phyloP scores from a whole-genome alignment of 2,888 invertebrate genomes.

The Andrena chrysosceles region DNA sequence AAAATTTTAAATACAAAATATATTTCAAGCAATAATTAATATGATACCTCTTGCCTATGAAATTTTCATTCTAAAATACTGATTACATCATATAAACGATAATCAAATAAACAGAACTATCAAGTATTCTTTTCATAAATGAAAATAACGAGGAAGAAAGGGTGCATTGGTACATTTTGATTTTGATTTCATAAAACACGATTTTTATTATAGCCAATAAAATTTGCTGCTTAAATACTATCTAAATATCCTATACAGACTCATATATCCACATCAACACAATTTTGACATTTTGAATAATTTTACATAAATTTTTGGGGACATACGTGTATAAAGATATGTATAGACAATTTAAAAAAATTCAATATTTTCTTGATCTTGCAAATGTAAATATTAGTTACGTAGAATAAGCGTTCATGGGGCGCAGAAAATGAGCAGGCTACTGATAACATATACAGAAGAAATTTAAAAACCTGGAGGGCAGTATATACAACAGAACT shows the following conservation, averaged over 20 bases:
- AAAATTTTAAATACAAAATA: background rate
- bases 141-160: slow-evolving; percentile 50
- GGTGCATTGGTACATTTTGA: slow-evolving; percentile 62
- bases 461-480: background rate
- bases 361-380: background rate
- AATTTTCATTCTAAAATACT: background rate
- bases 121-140: slow-evolving; percentile 12
- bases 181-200: slow-evolving; percentile 16
- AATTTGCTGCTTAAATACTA: background rate
- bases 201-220: background rate
- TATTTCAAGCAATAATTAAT: background rate
- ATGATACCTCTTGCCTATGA: background rate
- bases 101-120: slow-evolving; percentile 4
- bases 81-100: slow-evolving; percentile 12
- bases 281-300: background rate
- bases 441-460: background rate
- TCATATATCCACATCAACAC: background rate
- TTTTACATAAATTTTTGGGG: background rate
- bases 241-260: background rate
- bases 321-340: background rate
- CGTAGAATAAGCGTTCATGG: background rate
- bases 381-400: too few species aligned
- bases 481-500: background rate
- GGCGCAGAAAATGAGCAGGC: background rate
- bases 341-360: background rate